Evolutionary conservation across 92 coral and sea anemone genomes (phyloP).

Genomic region (Heteractis magnifica): DNA sequence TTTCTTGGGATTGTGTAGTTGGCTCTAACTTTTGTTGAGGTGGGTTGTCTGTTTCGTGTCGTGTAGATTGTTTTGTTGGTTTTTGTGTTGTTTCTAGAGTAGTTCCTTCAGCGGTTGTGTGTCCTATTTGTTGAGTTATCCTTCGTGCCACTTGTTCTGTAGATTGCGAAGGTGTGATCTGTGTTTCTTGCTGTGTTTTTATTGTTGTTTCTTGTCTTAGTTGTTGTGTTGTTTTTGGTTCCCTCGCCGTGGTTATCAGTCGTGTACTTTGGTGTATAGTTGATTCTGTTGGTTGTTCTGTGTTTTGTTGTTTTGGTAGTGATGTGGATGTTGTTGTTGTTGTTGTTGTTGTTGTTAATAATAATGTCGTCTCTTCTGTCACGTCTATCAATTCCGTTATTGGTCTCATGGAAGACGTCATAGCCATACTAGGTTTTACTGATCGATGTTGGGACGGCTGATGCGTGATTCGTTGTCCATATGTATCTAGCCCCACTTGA

Average conservation of each 20-base stretch:
- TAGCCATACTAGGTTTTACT: neutral
- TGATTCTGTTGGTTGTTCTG: neutral
- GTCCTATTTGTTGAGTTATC: neutral
- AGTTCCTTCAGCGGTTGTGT: too few species aligned
- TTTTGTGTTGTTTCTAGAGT: too few species aligned
- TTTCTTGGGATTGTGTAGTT: neutral
- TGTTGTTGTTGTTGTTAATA: neutral
- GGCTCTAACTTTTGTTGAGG: neutral
- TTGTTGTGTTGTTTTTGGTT: neutral
- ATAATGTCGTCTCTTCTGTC: neutral
- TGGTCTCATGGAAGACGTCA: neutral
- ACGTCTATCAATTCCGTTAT: neutral
- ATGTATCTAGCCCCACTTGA: neutral
- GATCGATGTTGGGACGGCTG: neutral
- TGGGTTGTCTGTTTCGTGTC: too few species aligned
- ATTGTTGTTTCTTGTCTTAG: too few species aligned
- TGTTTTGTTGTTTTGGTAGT: slow-evolving; percentile 5
- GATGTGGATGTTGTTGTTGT: neutral
- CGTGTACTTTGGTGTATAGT: neutral
- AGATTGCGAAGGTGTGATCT: neutral
- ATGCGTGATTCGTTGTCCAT: neutral
- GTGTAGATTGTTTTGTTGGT: too few species aligned
- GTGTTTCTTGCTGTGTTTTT: neutral
- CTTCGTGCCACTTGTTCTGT: neutral
- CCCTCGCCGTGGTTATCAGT: neutral